phyloP scores from a whole-genome alignment of 2,113 vertebrate species.

The Ifrita kowaldi region DNA sequence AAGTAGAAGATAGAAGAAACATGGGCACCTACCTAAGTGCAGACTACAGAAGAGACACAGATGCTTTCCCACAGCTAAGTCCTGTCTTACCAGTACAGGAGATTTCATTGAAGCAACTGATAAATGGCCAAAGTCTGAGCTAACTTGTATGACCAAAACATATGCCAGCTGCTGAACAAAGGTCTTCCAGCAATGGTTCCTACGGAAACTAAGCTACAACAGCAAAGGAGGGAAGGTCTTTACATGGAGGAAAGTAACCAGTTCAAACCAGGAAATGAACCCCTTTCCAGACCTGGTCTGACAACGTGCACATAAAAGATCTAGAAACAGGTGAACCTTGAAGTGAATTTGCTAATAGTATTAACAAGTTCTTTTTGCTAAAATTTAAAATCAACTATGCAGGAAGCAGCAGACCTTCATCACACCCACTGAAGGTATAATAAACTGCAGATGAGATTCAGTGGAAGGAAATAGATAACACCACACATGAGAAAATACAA shows the following conservation, averaged over 20 bases:
- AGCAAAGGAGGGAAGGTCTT: background rate
- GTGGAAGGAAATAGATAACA: background rate
- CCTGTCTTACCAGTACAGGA: background rate
- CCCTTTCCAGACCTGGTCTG: background rate
- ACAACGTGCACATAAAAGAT: background rate
- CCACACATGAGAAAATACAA: background rate
- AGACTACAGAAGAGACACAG: background rate
- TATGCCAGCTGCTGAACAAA: background rate
- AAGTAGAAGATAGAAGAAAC: background rate
- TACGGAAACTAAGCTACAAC: background rate
- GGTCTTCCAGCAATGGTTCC: background rate
- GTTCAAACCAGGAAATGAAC: background rate
- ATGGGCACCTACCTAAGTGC: fast-evolving
- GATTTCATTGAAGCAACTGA: background rate
- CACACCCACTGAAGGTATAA: background rate
- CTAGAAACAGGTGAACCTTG: background rate
- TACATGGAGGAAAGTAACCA: background rate
- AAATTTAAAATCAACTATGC: background rate
- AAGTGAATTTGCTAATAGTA: background rate
- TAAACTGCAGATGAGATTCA: constrained; percentile 1
- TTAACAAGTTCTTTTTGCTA: background rate
- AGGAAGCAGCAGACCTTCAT: background rate
- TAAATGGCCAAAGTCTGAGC: background rate
- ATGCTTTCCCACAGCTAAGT: background rate
- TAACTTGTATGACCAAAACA: background rate